Percentiles rank a stretch among this genome's conserved stretches.
phyloP scores from a whole-genome alignment of 1,140 invertebrate species.

The Parapsyche elsis region DNA sequence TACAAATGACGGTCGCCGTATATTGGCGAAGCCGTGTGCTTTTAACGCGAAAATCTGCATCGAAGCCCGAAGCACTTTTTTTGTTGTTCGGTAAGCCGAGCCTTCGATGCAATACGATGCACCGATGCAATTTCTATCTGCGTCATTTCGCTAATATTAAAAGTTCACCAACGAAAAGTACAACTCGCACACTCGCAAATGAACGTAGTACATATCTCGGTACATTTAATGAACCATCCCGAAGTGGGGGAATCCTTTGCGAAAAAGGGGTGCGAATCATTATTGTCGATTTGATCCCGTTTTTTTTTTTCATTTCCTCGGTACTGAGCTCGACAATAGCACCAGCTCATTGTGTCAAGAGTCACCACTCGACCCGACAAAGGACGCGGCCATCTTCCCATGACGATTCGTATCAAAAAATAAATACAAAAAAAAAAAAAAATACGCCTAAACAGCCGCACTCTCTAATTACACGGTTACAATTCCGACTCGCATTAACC shows the following conservation, averaged over 20 bases:
- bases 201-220: neutral
- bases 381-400: slow-evolving; percentile 36
- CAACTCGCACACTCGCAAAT: too few relatives aligned
- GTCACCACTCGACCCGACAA: slow-evolving; percentile 11
- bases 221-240: neutral
- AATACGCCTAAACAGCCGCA: neutral
- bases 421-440: neutral
- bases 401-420: slow-evolving; percentile 42
- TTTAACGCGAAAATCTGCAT: slow-evolving; percentile 30
- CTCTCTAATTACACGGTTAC: slow-evolving; percentile 13
- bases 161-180: too few relatives aligned
- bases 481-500: slow-evolving; percentile 12
- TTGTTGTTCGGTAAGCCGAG: neutral
- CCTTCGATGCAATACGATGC: too few relatives aligned
- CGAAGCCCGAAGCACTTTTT: neutral
- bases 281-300: neutral
- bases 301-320: neutral
- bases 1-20: neutral
- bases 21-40: slow-evolving; percentile 34
- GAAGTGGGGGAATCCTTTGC: neutral
- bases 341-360: neutral
- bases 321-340: too few relatives aligned
- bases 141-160: neutral
- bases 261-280: neutral
- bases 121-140: neutral